phyloP scores from a whole-genome alignment of 2,113 vertebrate species.

The Mus musculus region DNA sequence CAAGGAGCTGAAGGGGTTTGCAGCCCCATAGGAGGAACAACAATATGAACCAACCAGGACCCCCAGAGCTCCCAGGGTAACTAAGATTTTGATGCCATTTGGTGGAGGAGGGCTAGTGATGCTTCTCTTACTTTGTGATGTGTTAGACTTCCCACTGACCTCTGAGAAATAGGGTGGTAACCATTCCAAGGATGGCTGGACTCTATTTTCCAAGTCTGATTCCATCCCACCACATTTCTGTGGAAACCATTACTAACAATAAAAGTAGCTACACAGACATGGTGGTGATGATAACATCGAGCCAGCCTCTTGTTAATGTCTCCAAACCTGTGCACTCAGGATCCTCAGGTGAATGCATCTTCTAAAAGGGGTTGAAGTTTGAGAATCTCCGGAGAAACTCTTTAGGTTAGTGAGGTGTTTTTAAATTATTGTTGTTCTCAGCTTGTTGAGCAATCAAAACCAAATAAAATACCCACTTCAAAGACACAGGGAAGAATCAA shows the following conservation, averaged over 20 bases:
- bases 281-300: neutral
- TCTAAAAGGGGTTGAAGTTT: neutral
- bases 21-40: no score
- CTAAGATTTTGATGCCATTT: neutral
- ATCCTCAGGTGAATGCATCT: neutral
- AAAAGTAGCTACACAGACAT: neutral
- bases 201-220: neutral
- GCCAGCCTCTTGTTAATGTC: neutral
- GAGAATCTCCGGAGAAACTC: conserved; percentile 10
- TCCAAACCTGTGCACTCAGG: neutral
- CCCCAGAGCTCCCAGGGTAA: neutral
- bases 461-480: conserved; percentile 50
- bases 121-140: neutral
- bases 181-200: neutral
- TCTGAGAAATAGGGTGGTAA: neutral
- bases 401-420: conserved; percentile 40
- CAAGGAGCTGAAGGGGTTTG: no score
- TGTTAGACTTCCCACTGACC: neutral
- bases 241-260: neutral
- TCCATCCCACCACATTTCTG: neutral
- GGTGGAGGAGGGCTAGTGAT: neutral
- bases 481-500: conserved; percentile 40
- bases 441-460: conserved; percentile 57
- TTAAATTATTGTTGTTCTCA: conserved; percentile 35
- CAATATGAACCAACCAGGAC: no score